Conservation (phyloP, 2,888 invertebrate genomes). For the Eristalis intricaria region DNA sequence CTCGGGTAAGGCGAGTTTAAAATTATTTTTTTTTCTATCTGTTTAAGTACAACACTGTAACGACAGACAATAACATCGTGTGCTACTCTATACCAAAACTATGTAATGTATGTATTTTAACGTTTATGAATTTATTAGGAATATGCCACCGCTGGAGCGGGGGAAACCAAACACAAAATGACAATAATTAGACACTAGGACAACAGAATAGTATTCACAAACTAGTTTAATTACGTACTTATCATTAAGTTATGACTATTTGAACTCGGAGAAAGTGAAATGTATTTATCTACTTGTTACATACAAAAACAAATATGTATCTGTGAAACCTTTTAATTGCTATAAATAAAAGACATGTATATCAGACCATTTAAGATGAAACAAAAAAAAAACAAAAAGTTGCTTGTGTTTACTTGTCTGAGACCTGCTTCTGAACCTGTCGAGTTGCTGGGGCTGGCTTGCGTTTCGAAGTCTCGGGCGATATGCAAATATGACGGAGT, state of each 20-base stretch:
- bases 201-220: conserved; percentile 24
- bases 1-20: not conserved
- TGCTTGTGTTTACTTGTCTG: not conserved
- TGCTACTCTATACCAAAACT: conserved; percentile 21
- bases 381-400: not conserved
- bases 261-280: conserved; percentile 20
- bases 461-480: not conserved
- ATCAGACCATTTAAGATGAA: conserved; percentile 2
- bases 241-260: conserved; percentile 23
- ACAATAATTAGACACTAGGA: conserved; percentile 4
- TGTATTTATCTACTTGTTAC: conserved; percentile 66
- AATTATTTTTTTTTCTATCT: conserved; percentile 6
- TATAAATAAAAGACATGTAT: conserved; percentile 17
- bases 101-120: not conserved
- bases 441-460: too few relatives aligned
- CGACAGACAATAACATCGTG: conserved; percentile 41
- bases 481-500: not conserved
- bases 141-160: not conserved
- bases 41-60: conserved; percentile 52
- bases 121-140: not conserved
- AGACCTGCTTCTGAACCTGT: not conserved
- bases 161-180: not conserved
- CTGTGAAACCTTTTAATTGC: conserved; percentile 30
- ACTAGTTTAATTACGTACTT: not conserved
- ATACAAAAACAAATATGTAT: conserved; percentile 3